Evolutionary conservation across 2,888 invertebrate genomes (phyloP).

Genomic region (Seira ritae): DNA sequence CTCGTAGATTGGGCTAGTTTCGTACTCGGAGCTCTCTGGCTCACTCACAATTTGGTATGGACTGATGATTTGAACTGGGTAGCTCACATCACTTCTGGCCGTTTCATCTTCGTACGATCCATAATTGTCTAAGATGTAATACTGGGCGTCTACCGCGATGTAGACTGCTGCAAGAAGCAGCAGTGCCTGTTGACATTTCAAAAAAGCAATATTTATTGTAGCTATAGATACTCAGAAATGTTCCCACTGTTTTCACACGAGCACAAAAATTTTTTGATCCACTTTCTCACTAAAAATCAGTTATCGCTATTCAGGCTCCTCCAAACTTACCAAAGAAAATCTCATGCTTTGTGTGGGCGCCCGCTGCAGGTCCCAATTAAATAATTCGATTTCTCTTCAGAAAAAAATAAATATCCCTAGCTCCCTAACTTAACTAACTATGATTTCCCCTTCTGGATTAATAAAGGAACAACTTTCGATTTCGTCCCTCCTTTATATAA

Average conservation of each 20-base stretch:
- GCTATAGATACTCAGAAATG: background rate
- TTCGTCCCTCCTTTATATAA: conserved; percentile 71
- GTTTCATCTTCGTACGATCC: conserved; percentile 46
- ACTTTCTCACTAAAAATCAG: conserved; percentile 19
- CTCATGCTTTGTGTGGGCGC: conserved; percentile 54
- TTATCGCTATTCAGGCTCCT: background rate
- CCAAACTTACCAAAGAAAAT: conserved; percentile 60
- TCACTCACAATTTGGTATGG: conserved; percentile 33
- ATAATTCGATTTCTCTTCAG: background rate
- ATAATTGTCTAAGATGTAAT: conserved; percentile 60
- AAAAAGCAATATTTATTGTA: conserved; percentile 25
- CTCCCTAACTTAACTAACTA: conserved; percentile 48
- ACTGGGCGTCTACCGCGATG: conserved; percentile 71
- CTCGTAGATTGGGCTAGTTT: no score
- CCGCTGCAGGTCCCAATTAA: conserved; percentile 31
- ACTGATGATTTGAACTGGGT: conserved; percentile 22
- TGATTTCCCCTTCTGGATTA: conserved; percentile 51
- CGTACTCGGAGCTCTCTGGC: conserved; percentile 25
- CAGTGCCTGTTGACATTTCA: conserved; percentile 66
- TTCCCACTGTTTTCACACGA: conserved; percentile 29
- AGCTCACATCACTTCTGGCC: conserved; percentile 43
- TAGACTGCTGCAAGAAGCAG: conserved; percentile 72
- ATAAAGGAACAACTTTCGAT: conserved; percentile 72
- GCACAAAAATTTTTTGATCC: conserved; percentile 17
- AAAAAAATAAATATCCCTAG: conserved; percentile 23